phyloP scores from a whole-genome alignment of 2,113 vertebrate genomes.

The Alces alces region DNA sequence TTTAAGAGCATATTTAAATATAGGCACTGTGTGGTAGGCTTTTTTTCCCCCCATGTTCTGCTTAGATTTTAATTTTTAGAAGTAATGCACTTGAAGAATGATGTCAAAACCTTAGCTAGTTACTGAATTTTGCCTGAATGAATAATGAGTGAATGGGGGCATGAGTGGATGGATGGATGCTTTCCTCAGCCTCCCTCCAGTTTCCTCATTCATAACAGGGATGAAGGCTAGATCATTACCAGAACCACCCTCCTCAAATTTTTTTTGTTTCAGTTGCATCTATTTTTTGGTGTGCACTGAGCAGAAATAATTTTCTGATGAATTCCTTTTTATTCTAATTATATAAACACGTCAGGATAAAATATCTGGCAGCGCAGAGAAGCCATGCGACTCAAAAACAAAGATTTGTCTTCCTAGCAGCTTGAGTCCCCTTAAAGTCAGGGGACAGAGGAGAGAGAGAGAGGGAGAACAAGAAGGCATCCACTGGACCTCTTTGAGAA shows the following conservation, averaged over 20 bases:
- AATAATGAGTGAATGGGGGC: not conserved
- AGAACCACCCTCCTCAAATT: too few species aligned
- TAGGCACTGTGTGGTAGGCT: not conserved
- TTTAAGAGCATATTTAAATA: conserved; percentile 26
- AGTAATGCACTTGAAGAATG: not conserved
- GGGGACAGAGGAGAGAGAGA: not conserved
- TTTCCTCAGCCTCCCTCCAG: not conserved
- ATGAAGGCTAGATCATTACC: not conserved
- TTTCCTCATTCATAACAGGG: not conserved
- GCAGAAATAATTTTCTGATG: not conserved
- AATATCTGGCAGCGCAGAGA: not conserved
- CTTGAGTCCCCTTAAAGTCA: not conserved
- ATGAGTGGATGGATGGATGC: not conserved
- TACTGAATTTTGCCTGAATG: conserved; percentile 16
- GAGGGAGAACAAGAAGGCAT: not conserved
- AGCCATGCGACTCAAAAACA: not conserved
- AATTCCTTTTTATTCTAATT: conserved; percentile 2
- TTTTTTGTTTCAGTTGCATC: not conserved
- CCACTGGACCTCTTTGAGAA: not conserved
- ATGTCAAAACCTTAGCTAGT: not conserved
- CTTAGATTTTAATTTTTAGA: conserved; percentile 32
- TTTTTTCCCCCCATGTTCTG: not conserved
- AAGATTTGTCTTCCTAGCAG: not conserved
- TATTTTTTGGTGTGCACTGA: not conserved
- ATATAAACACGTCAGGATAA: conserved; percentile 10